Conservation (phyloP, 2,888 invertebrate species). For the Thyatira batis region DNA sequence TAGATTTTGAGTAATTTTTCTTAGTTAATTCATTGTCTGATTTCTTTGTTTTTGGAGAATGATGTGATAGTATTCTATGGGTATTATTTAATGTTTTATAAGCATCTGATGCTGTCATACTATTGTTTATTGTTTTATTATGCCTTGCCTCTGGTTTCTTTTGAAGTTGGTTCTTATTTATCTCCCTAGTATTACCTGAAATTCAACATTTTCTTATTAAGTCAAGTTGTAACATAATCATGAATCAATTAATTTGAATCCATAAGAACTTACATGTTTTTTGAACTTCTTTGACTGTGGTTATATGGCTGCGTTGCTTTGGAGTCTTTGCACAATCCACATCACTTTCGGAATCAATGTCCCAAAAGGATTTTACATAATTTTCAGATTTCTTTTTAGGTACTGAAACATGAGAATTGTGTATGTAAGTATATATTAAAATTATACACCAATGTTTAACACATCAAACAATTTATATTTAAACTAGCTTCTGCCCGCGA, state of each 20-base stretch:
- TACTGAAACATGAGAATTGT: constrained; percentile 20
- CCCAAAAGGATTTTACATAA: constrained; percentile 60
- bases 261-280: constrained; percentile 15
- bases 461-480: constrained; percentile 5
- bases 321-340: constrained; percentile 34
- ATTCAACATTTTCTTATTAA: constrained; percentile 1
- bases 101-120: constrained; percentile 6
- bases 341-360: constrained; percentile 67
- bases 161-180: not conserved
- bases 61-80: constrained; percentile 33
- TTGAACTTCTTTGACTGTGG: constrained; percentile 26
- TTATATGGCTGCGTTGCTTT: constrained; percentile 16
- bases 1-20: not conserved
- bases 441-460: not conserved
- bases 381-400: constrained; percentile 28
- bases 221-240: not conserved
- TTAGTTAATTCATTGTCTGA: not conserved
- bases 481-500: too few relatives aligned
- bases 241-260: not conserved
- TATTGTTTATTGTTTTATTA: not conserved
- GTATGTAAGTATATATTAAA: not conserved
- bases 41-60: constrained; percentile 26
- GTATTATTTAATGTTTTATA: constrained; percentile 15
- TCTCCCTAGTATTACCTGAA: constrained; percentile 14
- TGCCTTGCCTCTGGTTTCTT: not conserved